These are phyloP conservation scores for Petrosia ficiformis DNA, from an alignment of 37 sponge, comb jelly and placozoan genomes.

Conservation along the genomic window DNA sequence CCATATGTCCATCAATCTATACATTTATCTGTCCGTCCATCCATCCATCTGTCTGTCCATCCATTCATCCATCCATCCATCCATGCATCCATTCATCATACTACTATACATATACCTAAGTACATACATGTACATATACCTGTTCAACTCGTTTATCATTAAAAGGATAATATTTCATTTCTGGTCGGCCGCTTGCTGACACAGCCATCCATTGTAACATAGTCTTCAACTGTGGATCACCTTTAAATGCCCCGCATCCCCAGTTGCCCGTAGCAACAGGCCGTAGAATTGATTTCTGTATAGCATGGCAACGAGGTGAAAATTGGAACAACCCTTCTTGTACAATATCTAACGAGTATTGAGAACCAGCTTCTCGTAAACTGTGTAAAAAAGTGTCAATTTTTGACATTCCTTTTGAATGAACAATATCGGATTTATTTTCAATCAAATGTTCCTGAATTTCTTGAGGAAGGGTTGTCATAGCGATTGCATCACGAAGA, in stretches of 20 bases:
- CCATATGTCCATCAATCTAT: too few species aligned
- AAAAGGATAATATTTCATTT: constrained; percentile 62
- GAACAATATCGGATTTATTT: background rate
- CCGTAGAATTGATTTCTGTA: constrained; percentile 30
- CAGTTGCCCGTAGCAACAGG: constrained; percentile 87
- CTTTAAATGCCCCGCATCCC: constrained; percentile 62
- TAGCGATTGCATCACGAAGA: constrained; percentile 36
- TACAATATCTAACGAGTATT: background rate
- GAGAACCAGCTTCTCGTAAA: constrained; percentile 24
- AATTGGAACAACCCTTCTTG: background rate
- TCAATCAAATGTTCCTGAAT: background rate
- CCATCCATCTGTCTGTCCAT: too few species aligned
- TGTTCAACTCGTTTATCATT: constrained; percentile 32
- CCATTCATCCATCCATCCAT: too few species aligned
- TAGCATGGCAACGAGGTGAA: constrained; percentile 14
- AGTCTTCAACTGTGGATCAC: constrained; percentile 75
- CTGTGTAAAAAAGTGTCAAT: constrained; percentile 34
- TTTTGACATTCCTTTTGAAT: background rate
- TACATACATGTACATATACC: too few species aligned
- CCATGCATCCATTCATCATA: too few species aligned
- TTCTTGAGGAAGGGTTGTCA: background rate
- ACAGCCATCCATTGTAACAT: constrained; percentile 80
- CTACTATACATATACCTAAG: too few species aligned
- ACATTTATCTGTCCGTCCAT: too few species aligned
- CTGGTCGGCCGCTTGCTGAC: constrained; percentile 65